A percentile compares a stretch with the other conserved stretches of the same genome.
These are phyloP conservation scores for Chiridota heheva DNA, from an alignment of 35 echinoderm and acorn worm species.

Conservation along the genomic window DNA sequence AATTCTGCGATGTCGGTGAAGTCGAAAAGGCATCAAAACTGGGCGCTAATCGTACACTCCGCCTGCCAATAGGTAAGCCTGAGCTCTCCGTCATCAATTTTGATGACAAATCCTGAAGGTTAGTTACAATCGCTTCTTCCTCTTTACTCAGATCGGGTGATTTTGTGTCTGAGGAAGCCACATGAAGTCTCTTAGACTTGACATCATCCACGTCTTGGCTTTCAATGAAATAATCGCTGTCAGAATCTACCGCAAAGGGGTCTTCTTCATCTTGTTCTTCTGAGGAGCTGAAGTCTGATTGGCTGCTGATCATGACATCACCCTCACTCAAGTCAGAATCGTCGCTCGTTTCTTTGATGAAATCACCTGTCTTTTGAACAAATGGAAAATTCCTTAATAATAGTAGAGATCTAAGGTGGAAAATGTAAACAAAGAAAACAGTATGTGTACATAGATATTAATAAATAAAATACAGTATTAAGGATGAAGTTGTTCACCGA, in stretches of 20 bases:
- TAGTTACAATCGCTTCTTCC: constrained; percentile 3
- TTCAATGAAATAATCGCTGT: constrained; percentile 47
- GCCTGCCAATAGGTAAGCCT: constrained; percentile 14
- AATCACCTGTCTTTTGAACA: no score
- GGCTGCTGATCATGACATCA: constrained; percentile 35
- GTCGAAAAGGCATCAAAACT: constrained; percentile 34
- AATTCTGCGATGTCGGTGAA: no score
- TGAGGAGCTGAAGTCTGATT: constrained; percentile 50
- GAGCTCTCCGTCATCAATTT: constrained; percentile 32
- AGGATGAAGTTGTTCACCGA: no score
- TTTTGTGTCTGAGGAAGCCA: not conserved
- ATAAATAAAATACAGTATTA: no score
- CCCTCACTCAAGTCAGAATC: constrained; percentile 45
- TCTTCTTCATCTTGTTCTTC: constrained; percentile 27
- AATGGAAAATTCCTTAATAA: no score
- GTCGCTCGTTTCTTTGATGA: constrained; percentile 40
- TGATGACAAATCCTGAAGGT: constrained; percentile 27
- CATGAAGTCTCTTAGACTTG: constrained; percentile 2
- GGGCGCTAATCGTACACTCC: constrained; percentile 28
- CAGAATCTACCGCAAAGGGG: constrained; percentile 34
- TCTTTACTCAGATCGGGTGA: not conserved
- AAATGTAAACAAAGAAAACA: no score
- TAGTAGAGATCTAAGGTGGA: no score
- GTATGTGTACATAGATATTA: no score
- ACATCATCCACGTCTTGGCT: not conserved